phyloP scores from a whole-genome alignment of 2,888 invertebrate genomes.

The Caenorhabditis macrosperma region DNA sequence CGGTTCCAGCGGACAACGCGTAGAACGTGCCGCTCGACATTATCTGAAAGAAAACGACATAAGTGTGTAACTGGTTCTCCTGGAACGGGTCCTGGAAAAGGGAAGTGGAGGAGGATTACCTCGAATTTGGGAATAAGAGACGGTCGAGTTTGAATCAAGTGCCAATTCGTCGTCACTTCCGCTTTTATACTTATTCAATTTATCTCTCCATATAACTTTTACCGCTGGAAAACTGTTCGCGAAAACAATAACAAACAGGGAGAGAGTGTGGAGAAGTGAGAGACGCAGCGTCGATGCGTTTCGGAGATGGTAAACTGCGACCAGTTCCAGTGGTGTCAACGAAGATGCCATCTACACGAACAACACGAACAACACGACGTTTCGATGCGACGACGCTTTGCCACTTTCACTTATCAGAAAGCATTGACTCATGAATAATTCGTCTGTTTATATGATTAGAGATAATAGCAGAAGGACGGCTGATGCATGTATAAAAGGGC shows the following conservation, averaged over 20 bases:
- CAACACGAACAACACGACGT: constrained; percentile 22
- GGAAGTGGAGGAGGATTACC: constrained; percentile 26
- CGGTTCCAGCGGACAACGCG: constrained; percentile 56
- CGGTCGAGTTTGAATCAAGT: constrained; percentile 59
- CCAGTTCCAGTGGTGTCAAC: constrained; percentile 24
- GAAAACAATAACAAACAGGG: constrained; percentile 30
- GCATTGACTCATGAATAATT: constrained; percentile 28
- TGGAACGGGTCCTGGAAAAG: background rate
- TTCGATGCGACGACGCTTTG: constrained; percentile 10
- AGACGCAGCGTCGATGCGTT: constrained; percentile 30
- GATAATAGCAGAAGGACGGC: constrained; percentile 9
- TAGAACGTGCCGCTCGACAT: constrained; percentile 60
- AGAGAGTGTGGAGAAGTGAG: constrained; percentile 12
- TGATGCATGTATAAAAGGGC: constrained; percentile 31
- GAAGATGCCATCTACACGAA: constrained; percentile 31
- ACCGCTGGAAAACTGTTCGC: constrained; percentile 41
- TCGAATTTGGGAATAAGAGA: constrained; percentile 28
- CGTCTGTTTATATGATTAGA: constrained; percentile 25
- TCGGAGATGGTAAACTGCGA: constrained; percentile 43
- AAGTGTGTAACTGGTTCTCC: background rate
- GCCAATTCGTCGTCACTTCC: constrained; percentile 41
- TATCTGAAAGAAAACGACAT: constrained; percentile 26
- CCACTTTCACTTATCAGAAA: constrained; percentile 46
- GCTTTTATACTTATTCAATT: constrained; percentile 49
- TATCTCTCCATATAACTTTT: constrained; percentile 43